Base-by-base conservation (phyloP, 2,113 vertebrate genomes). In the Hemichromis elongatus region DNA sequence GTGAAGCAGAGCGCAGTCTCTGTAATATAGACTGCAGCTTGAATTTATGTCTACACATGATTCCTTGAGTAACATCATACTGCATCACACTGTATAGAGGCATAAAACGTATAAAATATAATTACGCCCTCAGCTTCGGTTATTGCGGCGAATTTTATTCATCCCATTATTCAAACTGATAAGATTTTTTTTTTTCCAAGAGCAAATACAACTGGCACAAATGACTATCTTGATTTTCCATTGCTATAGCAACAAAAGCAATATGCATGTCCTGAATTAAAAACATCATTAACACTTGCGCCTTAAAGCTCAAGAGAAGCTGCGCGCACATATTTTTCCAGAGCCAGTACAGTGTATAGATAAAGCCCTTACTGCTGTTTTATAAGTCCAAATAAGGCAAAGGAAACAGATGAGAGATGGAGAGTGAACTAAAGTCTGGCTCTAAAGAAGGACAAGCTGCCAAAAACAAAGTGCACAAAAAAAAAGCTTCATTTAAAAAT, bases 401-500 rank as follows among this genome's bases (percentile, higher is more conserved):
- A 57, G 26, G 61, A 87, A 89, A 89, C 47, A 80, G 59, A 79
- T 54, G 56, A 88, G 53, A 77, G 47, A 54, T 45, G 13, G 78
- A 85, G 56, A 87, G 79, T 33, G 16, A 91, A 90, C 80, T 81
- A 81, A 85, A 82, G 57, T 81, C 88, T 93, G 92, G 88, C 88
- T 81, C 84, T 89, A 92, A 93, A 84, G 77, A 91, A 92, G 88
- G 83, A 92, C 54, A 88, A 81, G 66, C 85, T 93, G 90, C 93
- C 94, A 94, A 94, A 95, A 94, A 85, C 54, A 70, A 93, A 90
- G 78, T 92, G 81, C 90, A 86, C 79, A 91, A 94, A 37, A 91
- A 94, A 37, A 93, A 90, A 87, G 89, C 86, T 93, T 92, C 54
- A 93, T 94, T 96, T 95, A 91, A 90, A 82, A 95, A 90, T 89